phyloP scores from a whole-genome alignment of 2,797 vertebrate species.

The Gymnocypris eckloni region DNA sequence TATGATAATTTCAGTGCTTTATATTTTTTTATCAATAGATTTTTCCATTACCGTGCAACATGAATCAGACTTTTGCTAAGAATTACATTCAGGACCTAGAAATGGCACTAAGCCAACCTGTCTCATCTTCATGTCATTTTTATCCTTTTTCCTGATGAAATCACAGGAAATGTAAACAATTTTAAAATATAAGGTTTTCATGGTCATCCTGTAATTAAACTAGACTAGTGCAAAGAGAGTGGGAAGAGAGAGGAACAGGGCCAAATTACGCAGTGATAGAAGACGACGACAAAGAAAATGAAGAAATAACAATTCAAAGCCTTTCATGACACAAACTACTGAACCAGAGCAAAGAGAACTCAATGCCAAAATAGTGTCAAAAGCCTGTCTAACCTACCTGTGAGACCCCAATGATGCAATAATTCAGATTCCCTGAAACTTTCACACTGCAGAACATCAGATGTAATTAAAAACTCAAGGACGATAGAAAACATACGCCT shows the following conservation, averaged over 20 bases:
- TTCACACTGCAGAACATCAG: constrained; percentile 15
- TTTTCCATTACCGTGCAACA: constrained; percentile 59
- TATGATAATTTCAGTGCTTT: constrained; percentile 50
- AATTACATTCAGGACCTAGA: constrained; percentile 49
- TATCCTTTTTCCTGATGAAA: constrained; percentile 12
- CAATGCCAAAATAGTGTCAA: constrained; percentile 19
- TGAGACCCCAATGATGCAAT: constrained; percentile 42
- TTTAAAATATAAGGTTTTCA: constrained; percentile 38
- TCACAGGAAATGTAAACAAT: constrained; percentile 19
- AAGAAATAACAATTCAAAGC: background rate
- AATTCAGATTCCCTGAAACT: constrained; percentile 28
- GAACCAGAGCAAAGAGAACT: constrained; percentile 1
- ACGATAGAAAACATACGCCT: background rate
- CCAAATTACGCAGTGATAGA: background rate
- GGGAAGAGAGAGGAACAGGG: background rate
- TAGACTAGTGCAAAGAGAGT: constrained; percentile 13
- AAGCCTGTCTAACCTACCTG: constrained; percentile 18
- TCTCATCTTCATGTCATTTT: constrained; percentile 29
- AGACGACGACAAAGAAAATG: background rate
- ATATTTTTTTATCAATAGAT: constrained; percentile 49
- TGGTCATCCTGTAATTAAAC: constrained; percentile 42
- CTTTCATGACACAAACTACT: constrained; percentile 9
- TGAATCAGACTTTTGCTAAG: constrained; percentile 52
- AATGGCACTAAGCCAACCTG: constrained; percentile 33
- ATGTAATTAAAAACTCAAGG: background rate